Evolutionary conservation across 1,140 invertebrate species (phyloP), one percentile per base, ranked within the genome.

Genomic region (Gryon sp.): DNA sequence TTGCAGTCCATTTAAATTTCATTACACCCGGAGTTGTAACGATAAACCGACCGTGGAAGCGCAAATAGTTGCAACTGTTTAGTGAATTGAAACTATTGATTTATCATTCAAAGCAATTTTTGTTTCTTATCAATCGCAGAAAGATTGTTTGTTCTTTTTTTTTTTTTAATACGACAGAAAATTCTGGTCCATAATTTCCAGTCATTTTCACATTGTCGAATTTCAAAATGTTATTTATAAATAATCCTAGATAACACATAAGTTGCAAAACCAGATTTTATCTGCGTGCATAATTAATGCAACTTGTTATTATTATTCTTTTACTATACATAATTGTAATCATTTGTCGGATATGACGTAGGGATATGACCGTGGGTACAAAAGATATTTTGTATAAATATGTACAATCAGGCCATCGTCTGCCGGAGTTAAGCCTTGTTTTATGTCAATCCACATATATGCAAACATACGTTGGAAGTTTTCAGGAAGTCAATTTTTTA

Each of bases 311-410:
- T n/a, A n/a, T n/a, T n/a, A n/a, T n/a, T n/a, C n/a, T n/a, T n/a
- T n/a, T n/a, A n/a, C n/a, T n/a, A n/a, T n/a, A n/a, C 14, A 11
- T 26, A 28, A 28, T 41, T 15, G 5, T 12, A 53, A 43, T 14
- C 38, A 30, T 59, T 16, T 57, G 40, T 38, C 20, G 45, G 73
- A 76, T 76, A 76, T 76, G 63, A 63, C 34, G 30, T 26, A 69
- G 48, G 63, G 72, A 63, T 68, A 76, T 76, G 73, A 57, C 45
- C 41, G 34, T 41, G 57, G 73, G 57, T 69, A 76, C 20, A 74
- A 74, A 74, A 65, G 70, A 74, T 66, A 74, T 60, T 53, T 74
- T 20, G 11, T 74, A 66, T 52, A 74, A 65, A 59, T 74, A 74
- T 74, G 18, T 74, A 74, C 52, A 73, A 14, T 20, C 18, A 53